These are phyloP conservation scores for Lymantria dispar DNA, from an alignment of 2,888 invertebrate species.

Conservation along the genomic window DNA sequence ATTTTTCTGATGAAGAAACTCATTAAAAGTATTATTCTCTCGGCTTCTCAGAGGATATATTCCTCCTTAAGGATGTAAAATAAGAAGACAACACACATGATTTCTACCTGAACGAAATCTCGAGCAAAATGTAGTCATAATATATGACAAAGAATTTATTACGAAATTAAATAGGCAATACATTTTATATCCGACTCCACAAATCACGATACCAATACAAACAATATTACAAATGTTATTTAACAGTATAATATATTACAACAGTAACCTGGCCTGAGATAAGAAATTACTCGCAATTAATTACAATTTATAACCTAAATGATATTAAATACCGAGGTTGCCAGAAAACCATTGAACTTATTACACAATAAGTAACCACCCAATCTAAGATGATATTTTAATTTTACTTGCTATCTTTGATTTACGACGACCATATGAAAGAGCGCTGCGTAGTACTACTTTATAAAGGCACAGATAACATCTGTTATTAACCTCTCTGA, in stretches of 20 bases:
- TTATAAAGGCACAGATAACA: constrained; percentile 12
- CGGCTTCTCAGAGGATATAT: too few relatives aligned
- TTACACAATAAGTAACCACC: constrained; percentile 38
- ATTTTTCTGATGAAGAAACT: too few relatives aligned
- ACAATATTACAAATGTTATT: constrained; percentile 32
- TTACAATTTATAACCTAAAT: constrained; percentile 47
- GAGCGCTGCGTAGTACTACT: constrained; percentile 57
- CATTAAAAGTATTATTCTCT: too few relatives aligned
- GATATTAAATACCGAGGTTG: constrained; percentile 42
- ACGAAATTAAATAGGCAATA: constrained; percentile 1
- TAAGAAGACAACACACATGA: too few relatives aligned
- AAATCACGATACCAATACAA: constrained; percentile 21
- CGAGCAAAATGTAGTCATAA: neutral
- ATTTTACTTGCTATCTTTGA: constrained; percentile 65
- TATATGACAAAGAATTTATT: neutral
- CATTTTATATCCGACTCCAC: constrained; percentile 5
- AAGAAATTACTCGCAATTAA: constrained; percentile 48
- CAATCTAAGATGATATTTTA: constrained; percentile 56
- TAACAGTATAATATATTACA: constrained; percentile 29
- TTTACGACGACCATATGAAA: constrained; percentile 68
- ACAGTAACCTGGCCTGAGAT: constrained; percentile 41
- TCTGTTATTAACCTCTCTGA: constrained; percentile 8
- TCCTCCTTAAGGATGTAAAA: too few relatives aligned
- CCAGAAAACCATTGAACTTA: constrained; percentile 38
- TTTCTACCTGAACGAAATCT: too few relatives aligned